phyloP scores from a whole-genome alignment of 53 echinoderm and acorn worm species.

The Glandiceps talaboti region DNA sequence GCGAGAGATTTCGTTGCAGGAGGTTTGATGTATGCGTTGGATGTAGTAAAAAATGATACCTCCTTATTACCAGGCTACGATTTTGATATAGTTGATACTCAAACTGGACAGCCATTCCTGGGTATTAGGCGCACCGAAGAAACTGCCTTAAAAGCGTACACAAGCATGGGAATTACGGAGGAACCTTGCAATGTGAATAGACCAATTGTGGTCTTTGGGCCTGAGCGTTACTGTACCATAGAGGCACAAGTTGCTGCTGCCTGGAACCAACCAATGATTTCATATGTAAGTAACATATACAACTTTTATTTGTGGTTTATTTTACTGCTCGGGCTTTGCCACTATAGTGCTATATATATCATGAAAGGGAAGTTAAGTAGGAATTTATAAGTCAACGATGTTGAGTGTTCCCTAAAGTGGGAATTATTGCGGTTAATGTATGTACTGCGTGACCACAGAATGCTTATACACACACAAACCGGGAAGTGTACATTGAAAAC shows the following conservation, averaged over 20 bases:
- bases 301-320: too few relatives aligned
- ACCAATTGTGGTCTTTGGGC: conserved; percentile 45
- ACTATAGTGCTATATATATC: too few relatives aligned
- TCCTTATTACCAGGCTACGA: conserved; percentile 46
- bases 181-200: neutral
- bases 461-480: too few relatives aligned
- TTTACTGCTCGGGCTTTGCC: too few relatives aligned
- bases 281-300: conserved; percentile 74
- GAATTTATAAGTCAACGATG: too few relatives aligned
- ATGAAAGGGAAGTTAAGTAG: too few relatives aligned
- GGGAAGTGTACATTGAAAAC: too few relatives aligned
- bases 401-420: too few relatives aligned
- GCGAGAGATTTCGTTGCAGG: conserved; percentile 22
- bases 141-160: conserved; percentile 19
- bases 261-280: conserved; percentile 93
- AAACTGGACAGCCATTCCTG: conserved; percentile 41
- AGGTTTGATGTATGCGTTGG: conserved; percentile 38
- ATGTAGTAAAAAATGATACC: conserved; percentile 35
- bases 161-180: neutral
- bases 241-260: conserved; percentile 71
- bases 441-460: too few relatives aligned
- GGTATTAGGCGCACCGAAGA: conserved; percentile 51
- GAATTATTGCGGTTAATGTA: too few relatives aligned
- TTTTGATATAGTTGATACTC: conserved; percentile 25
- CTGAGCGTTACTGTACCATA: conserved; percentile 55